Base-by-base conservation (phyloP, 92 coral and sea anemone genomes). In the Anthopleura xanthogrammica region DNA sequence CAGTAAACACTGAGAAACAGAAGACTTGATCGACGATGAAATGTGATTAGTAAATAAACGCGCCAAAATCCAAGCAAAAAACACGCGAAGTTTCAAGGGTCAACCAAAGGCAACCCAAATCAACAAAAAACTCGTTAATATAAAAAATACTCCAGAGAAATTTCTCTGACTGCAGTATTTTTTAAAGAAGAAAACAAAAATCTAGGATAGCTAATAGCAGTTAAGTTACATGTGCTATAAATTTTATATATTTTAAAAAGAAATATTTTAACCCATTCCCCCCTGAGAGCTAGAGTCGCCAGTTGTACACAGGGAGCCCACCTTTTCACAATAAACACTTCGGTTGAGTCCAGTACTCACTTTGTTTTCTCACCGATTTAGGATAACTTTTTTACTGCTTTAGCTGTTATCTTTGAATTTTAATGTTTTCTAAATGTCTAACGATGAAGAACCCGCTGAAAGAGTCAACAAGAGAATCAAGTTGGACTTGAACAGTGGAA, bases 71-170 rank as follows among this genome's bases (percentile, higher is more conserved):
- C 65, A 13, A 23, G 72, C 7, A 12, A n/a, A 23, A 65, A 7
- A 3, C 72, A 68, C 72, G 11, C 36, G 29, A 11, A 54, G 58
- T 54, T 3, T 5, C 70, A 62, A 62, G 29, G 20, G 10, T 4
- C 57, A 79, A 54, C 66, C 82, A 79, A 74, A 79, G 82, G 82
- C 14, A 79, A 24, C 82, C 82, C 82, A 58, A 39, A 9, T 23
- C 39, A 54, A 36, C 1, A 16, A 14, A 57, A 73, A 46, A 46
- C 50, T 40, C 50, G 58, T 54, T 2, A 11, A 12, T 14, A 40
- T 73, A 16, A 29, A 29, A 36, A 0, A 73, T 73, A 8, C 5
- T 16, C 54, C n/a, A 73, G 29, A 39, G 17, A n/a, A 16, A 73
- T 1, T 46, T 20, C 4, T 73, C 22, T 14, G 16, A 54, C 12